Base-by-base conservation (phyloP, 30 jellyfish, hydroid and myxozoan species). In the Mastigias papua region DNA sequence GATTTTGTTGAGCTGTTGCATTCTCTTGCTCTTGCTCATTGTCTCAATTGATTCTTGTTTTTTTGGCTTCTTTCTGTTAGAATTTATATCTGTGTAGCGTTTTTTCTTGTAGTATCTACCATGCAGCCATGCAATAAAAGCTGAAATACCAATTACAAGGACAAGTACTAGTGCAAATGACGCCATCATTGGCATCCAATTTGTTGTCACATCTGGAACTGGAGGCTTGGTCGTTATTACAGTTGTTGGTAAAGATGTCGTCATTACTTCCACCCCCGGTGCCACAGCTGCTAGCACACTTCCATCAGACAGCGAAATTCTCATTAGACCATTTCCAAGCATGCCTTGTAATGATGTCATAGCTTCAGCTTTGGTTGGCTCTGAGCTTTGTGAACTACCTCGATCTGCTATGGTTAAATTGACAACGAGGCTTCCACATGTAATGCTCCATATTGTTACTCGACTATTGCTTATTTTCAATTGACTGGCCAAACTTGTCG, bases 181-280 rank as follows among this genome's bases (percentile, higher is more conserved):
- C 16, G 48, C 62, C 82, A 83, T 67, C 90, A 87, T 42, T 28
- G 96, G 96, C 86, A 69, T 78, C 96, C 96, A 87, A 67, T 87
- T 77, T 5, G 90, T 87, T 33, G 58, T 16, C 35, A 87, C 75
- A 35, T 65, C 84, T 1, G 96, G 96, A 31, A 87, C 72, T 1
- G 31, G 67, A 6, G 34, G 82, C 29, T 30, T 67, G 58, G 48
- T 76, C 21, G 96, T 87, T n/a, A 86, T 49, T 21, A 54, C 64
- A 1, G 86, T 71, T n/a, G 87, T 72, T 3, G 78, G 79, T 15
- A 91, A 82, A 0, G 86, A 68, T 0, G 79, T 49, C 1, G 82
- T 83, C 80, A 49, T 83, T 30, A 83, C 32, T 46, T 28, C 61
- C 23, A 72, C 92, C 34, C 92, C 92, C 0, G 92, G 92, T n/a